Percentiles rank a stretch among this genome's conserved stretches.
phyloP scores from a whole-genome alignment of 2,888 invertebrate species.

The Lepidonotus clava region DNA sequence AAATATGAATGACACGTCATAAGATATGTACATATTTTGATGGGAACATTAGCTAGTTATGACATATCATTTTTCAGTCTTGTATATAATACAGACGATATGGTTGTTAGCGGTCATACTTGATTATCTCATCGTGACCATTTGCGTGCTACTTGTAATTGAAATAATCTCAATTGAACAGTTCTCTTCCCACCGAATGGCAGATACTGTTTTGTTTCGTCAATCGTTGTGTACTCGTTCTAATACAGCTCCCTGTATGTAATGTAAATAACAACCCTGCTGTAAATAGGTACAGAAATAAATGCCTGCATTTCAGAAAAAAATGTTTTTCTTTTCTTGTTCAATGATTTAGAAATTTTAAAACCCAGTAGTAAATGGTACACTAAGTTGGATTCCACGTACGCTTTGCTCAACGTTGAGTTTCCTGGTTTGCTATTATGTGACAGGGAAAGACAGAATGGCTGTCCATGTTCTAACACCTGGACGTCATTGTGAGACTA shows the following conservation, averaged over 20 bases:
- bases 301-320: slow-evolving; percentile 40
- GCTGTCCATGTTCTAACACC: no score
- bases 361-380: no score
- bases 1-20: not conserved
- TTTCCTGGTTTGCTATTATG: no score
- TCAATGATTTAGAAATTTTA: no score
- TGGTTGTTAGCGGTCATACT: not conserved
- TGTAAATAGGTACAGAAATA: slow-evolving; percentile 5
- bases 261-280: slow-evolving; percentile 2
- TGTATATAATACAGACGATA: not conserved
- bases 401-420: no score
- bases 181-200: not conserved
- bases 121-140: not conserved
- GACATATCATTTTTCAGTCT: slow-evolving; percentile 22
- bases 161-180: not conserved
- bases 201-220: not conserved
- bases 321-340: not conserved
- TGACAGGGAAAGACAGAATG: no score
- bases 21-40: not conserved
- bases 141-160: not conserved
- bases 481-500: no score
- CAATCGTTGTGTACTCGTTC: not conserved
- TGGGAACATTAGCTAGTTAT: not conserved
- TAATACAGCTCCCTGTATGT: not conserved
- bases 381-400: no score